Percentiles rank a stretch among this genome's conserved stretches.
phyloP scores from a whole-genome alignment of 2,888 invertebrate species.

The Drosophila sordidula region DNA sequence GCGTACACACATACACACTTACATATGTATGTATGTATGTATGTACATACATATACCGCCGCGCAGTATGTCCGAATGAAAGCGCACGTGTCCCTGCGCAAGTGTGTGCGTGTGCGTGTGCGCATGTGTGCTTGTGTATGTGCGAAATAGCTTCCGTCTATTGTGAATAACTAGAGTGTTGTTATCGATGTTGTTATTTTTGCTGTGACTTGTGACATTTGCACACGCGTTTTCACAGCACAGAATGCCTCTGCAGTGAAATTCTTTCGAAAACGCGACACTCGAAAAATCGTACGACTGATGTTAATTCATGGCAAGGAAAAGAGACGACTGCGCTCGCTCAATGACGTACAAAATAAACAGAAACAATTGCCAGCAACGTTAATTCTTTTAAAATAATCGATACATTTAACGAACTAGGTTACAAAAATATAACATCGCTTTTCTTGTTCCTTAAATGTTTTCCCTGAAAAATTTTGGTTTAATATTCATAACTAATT shows the following conservation, averaged over 20 bases:
- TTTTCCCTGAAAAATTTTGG: no score
- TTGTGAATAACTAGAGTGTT: constrained; percentile 72
- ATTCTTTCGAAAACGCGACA: constrained; percentile 25
- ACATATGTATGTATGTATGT: not conserved
- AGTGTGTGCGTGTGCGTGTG: constrained; percentile 9
- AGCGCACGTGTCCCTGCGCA: constrained; percentile 72
- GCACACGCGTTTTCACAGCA: constrained; percentile 42
- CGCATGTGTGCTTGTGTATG: constrained; percentile 30
- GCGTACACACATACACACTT: constrained; percentile 27
- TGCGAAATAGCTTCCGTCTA: constrained; percentile 74
- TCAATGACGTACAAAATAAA: not conserved
- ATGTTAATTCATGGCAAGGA: constrained; percentile 48
- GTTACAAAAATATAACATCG: no score
- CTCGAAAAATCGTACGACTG: constrained; percentile 32
- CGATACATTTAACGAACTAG: no score
- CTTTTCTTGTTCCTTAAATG: no score
- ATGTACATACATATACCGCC: constrained; percentile 19
- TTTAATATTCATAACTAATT: no score
- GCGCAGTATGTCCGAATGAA: constrained; percentile 64
- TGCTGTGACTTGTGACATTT: constrained; percentile 73
- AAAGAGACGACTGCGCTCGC: constrained; percentile 29
- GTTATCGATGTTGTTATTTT: constrained; percentile 61
- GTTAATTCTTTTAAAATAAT: not conserved
- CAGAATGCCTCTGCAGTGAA: constrained; percentile 14
- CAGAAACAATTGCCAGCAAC: not conserved